Conservation (phyloP, 2,888 invertebrate species). For the Cremastinae sp. region DNA sequence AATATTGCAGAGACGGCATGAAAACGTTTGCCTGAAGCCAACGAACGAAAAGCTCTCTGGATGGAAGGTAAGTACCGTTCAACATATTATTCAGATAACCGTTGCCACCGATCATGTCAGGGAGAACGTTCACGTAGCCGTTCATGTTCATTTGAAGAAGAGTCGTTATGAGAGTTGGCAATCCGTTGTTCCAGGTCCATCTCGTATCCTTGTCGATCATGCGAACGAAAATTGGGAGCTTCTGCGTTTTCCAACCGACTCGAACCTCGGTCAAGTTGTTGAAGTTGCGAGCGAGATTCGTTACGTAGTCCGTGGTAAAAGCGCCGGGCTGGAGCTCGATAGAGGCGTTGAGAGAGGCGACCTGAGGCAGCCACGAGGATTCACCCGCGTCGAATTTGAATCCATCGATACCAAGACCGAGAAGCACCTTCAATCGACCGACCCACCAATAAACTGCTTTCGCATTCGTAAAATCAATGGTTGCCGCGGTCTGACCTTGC, state of each 20-base stretch:
- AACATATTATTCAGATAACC: slow-evolving; percentile 83
- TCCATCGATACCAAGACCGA: slow-evolving; percentile 86
- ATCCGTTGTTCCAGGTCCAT: slow-evolving; percentile 87
- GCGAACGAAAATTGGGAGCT: slow-evolving; percentile 86
- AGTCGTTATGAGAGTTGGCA: slow-evolving; percentile 87
- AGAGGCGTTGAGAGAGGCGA: slow-evolving; percentile 82
- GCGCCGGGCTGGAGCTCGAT: slow-evolving; percentile 83
- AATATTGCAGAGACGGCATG: slow-evolving; percentile 90
- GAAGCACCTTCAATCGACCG: slow-evolving; percentile 81
- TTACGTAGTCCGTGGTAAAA: slow-evolving; percentile 83
- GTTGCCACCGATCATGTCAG: slow-evolving; percentile 90
- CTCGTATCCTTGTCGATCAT: slow-evolving; percentile 90
- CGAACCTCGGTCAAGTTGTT: slow-evolving; percentile 87
- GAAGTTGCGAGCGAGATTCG: slow-evolving; percentile 82
- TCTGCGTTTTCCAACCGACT: slow-evolving; percentile 86
- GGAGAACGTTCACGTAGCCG: slow-evolving; percentile 86
- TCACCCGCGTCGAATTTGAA: slow-evolving; percentile 93
- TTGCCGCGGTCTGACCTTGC: slow-evolving; percentile 82
- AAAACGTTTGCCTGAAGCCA: slow-evolving; percentile 91
- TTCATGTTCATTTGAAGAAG: slow-evolving; percentile 84
- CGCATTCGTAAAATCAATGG: slow-evolving; percentile 88
- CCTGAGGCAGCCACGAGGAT: slow-evolving; percentile 85
- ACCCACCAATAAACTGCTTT: slow-evolving; percentile 85
- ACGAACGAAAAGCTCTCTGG: slow-evolving; percentile 86
- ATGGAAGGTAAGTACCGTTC: slow-evolving; percentile 74